Evolutionary conservation across 2,888 invertebrate genomes (phyloP).

Genomic region (Lithophane leautieri): DNA sequence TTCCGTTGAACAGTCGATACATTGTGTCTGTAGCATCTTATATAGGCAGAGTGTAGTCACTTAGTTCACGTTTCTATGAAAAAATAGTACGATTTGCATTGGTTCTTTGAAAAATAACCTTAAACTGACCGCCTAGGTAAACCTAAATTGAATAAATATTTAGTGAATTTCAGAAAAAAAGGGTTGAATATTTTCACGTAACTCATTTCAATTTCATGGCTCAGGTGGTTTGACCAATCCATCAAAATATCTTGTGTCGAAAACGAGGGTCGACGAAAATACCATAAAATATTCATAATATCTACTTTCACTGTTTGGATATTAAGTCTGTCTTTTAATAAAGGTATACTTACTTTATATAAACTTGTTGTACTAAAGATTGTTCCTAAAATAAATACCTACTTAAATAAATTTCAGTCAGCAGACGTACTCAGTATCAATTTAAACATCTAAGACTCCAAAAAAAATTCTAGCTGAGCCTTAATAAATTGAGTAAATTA

Average conservation of each 20-base stretch:
- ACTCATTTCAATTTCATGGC: conserved; percentile 51
- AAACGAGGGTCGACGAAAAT: conserved; percentile 55
- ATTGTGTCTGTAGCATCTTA: conserved; percentile 30
- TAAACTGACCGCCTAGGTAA: too few relatives aligned
- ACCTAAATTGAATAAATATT: conserved; percentile 12
- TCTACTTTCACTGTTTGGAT: conserved; percentile 42
- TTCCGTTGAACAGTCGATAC: conserved; percentile 34
- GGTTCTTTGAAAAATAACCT: neutral
- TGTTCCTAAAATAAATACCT: conserved; percentile 11
- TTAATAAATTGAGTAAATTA: conserved; percentile 40
- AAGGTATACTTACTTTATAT: conserved; percentile 10
- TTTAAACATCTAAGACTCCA: conserved; percentile 23
- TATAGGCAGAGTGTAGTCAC: neutral
- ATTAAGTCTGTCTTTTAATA: conserved; percentile 42
- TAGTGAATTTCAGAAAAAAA: conserved; percentile 1
- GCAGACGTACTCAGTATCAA: conserved; percentile 25
- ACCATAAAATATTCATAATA: conserved; percentile 54
- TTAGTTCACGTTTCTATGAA: conserved; percentile 16
- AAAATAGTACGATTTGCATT: neutral
- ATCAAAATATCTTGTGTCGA: conserved; percentile 58
- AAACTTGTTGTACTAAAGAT: conserved; percentile 14
- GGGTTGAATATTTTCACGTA: conserved; percentile 19
- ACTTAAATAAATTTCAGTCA: conserved; percentile 9
- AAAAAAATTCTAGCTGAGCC: conserved; percentile 8
- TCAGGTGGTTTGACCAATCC: conserved; percentile 46